A percentile compares a stretch with the other conserved stretches of the same genome.
phyloP scores from a whole-genome alignment of 2,888 invertebrate genomes.

The Atherix ibis region DNA sequence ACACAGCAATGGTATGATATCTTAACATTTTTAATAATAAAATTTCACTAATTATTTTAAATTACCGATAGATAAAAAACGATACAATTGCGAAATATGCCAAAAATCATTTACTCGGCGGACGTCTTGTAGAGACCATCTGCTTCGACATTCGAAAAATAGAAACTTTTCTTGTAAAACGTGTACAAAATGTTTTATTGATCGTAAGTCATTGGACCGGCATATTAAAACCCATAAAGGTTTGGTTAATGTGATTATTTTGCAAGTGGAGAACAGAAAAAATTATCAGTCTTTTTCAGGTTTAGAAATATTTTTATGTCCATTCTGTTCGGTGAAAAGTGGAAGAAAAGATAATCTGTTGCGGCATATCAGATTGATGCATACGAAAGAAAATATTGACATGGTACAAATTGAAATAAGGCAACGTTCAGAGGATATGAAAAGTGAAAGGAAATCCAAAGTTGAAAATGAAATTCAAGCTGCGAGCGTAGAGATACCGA shows the following conservation, averaged over 20 bases:
- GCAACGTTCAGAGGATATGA: not conserved
- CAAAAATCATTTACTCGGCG: slow-evolving; percentile 43
- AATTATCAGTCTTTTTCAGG: slow-evolving; percentile 39
- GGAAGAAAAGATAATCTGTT: slow-evolving; percentile 62
- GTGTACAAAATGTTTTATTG: slow-evolving; percentile 51
- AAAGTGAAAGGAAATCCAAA: not conserved
- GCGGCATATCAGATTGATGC: slow-evolving; percentile 60
- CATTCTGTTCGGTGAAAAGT: slow-evolving; percentile 52
- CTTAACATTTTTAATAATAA: slow-evolving; percentile 3
- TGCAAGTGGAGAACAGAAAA: no score
- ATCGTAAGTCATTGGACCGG: slow-evolving; percentile 49
- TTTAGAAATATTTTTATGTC: slow-evolving; percentile 52
- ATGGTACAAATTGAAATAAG: slow-evolving; percentile 12
- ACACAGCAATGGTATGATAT: slow-evolving; percentile 34
- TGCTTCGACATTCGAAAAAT: slow-evolving; percentile 36
- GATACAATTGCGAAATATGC: slow-evolving; percentile 42
- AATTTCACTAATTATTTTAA: no score
- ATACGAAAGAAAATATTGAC: slow-evolving; percentile 35
- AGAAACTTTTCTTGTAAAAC: slow-evolving; percentile 44
- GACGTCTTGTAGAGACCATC: slow-evolving; percentile 41
- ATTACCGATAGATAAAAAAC: slow-evolving; percentile 23
- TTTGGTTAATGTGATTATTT: no score
- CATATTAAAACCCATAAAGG: slow-evolving; percentile 54
- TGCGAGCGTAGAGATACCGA: slow-evolving; percentile 8
- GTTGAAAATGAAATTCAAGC: slow-evolving; percentile 14